Conservation (phyloP, 2,797 vertebrate species). For the Sus cebifrons region DNA sequence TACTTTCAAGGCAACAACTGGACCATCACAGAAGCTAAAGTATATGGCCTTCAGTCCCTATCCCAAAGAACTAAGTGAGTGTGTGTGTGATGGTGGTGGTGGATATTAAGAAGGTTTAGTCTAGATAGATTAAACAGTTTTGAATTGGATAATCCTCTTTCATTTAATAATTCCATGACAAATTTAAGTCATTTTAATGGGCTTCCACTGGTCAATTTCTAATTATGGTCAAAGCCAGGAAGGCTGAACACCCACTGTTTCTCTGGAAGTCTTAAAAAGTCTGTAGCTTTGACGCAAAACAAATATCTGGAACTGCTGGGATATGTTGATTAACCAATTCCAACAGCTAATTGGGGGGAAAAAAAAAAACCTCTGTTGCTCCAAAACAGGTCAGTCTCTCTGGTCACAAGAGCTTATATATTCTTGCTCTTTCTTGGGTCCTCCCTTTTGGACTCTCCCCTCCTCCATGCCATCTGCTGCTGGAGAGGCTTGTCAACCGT, state of each 20-base stretch:
- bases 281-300: neutral
- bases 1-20: neutral
- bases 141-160: neutral
- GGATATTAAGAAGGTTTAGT: neutral
- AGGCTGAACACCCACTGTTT: neutral
- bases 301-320: neutral
- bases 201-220: neutral
- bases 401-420: neutral
- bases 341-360: neutral
- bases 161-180: neutral
- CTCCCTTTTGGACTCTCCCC: neutral
- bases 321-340: neutral
- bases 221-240: neutral
- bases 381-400: neutral
- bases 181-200: neutral
- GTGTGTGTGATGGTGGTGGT: neutral
- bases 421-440: neutral
- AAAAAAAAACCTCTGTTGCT: neutral
- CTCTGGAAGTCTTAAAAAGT: neutral
- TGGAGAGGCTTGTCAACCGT: too few relatives aligned
- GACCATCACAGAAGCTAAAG: neutral
- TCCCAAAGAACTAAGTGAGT: neutral
- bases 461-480: too few relatives aligned
- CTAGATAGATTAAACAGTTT: neutral
- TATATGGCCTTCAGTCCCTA: neutral